Percentiles rank a stretch among this genome's conserved stretches.
phyloP scores from a whole-genome alignment of 2,113 vertebrate genomes.

The Burhinus bistriatus region DNA sequence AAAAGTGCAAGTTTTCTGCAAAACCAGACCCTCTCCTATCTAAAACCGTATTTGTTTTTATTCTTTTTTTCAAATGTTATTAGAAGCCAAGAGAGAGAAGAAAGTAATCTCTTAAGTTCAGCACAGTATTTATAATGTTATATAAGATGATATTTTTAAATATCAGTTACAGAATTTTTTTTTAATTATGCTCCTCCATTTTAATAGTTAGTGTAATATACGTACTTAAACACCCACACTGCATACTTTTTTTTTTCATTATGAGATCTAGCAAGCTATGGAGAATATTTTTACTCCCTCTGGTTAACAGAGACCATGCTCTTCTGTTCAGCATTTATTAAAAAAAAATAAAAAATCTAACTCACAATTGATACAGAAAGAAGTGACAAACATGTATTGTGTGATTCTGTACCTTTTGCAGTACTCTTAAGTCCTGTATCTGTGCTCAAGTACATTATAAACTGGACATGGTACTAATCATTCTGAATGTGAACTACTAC shows the following conservation, averaged over 20 bases:
- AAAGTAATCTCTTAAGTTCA: background rate
- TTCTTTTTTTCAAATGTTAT: background rate
- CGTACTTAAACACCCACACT: background rate
- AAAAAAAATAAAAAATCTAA: background rate
- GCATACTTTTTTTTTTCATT: background rate
- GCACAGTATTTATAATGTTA: background rate
- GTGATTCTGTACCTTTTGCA: background rate
- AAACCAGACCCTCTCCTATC: background rate
- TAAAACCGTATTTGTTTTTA: background rate
- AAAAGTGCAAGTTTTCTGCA: background rate
- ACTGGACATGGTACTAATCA: background rate
- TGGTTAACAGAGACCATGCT: background rate
- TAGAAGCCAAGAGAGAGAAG: background rate
- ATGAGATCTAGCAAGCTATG: background rate
- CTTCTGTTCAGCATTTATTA: background rate
- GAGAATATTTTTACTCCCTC: background rate
- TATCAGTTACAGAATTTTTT: background rate
- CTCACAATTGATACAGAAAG: background rate
- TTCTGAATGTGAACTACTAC: background rate
- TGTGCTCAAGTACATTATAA: background rate
- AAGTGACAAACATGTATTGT: background rate
- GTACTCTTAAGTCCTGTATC: background rate
- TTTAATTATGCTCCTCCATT: background rate
- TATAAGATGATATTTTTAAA: background rate
- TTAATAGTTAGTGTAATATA: background rate